Conservation (phyloP, 2,113 vertebrate species). For the Leucopternis melanops region DNA sequence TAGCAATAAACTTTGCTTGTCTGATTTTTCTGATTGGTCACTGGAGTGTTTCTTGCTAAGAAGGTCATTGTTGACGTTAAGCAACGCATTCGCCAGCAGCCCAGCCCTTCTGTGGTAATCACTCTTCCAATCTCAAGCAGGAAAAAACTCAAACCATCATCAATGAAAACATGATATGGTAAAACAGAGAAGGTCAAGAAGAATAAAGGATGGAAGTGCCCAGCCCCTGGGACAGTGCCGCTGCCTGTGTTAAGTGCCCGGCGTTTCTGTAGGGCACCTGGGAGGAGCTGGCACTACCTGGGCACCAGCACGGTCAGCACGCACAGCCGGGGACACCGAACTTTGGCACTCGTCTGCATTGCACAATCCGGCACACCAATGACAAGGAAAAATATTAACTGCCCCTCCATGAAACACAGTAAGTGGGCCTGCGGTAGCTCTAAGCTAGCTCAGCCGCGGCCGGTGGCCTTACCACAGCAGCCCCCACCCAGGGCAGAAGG, state of each 20-base stretch:
- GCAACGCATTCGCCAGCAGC: background rate
- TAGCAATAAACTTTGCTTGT: background rate
- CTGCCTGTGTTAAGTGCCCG: accelerated
- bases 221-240: background rate
- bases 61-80: background rate
- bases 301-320: background rate
- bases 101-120: background rate
- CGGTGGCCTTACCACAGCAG: background rate
- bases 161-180: background rate
- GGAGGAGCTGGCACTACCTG: background rate
- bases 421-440: background rate
- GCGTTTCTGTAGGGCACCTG: accelerated
- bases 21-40: background rate
- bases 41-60: background rate
- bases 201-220: background rate
- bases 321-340: background rate
- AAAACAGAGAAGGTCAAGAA: background rate
- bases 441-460: background rate
- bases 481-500: background rate
- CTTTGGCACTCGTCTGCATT: too few species aligned
- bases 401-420: accelerated
- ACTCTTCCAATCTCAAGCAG: background rate
- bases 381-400: background rate
- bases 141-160: background rate
- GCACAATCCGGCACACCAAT: background rate